Percentiles rank a stretch among this genome's conserved stretches.
Conservation (phyloP, 2,888 invertebrate genomes). For the Aphidoletes aphidimyza region DNA sequence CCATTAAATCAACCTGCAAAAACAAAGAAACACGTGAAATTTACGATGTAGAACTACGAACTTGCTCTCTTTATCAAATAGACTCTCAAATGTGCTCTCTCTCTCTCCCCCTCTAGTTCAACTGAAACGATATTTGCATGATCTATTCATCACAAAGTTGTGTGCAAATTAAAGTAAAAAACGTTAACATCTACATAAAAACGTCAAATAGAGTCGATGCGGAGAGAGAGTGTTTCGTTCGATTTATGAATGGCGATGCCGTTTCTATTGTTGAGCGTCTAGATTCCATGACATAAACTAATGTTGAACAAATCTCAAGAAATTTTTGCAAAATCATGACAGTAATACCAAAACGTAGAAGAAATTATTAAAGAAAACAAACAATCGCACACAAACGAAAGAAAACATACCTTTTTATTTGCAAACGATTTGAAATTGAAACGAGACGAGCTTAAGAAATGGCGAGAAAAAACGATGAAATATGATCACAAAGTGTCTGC, state of each 20-base stretch:
- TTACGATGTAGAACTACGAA: slow-evolving; percentile 7
- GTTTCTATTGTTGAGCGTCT: slow-evolving; percentile 8
- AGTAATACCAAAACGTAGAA: background rate
- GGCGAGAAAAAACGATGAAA: background rate
- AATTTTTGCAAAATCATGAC: background rate
- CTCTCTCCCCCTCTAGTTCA: too few species aligned
- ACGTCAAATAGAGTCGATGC: background rate
- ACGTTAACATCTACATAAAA: background rate
- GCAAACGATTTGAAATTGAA: slow-evolving; percentile 15
- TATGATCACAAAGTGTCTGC: background rate
- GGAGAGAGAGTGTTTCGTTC: slow-evolving; percentile 34
- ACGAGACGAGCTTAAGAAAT: background rate
- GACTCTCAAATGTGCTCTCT: background rate
- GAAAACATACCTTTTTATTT: background rate
- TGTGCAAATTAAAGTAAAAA: background rate
- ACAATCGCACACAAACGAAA: background rate
- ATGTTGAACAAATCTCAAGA: background rate
- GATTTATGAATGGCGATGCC: slow-evolving; percentile 23
- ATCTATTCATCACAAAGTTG: background rate
- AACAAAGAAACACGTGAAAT: background rate
- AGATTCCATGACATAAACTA: slow-evolving; percentile 20
- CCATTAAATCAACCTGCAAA: slow-evolving; percentile 31
- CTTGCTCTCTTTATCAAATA: background rate
- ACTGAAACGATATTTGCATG: slow-evolving; percentile 27
- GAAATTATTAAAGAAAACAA: background rate